Percentiles rank a stretch among this genome's conserved stretches.
phyloP scores from a whole-genome alignment of 2,113 vertebrate genomes.

The Pardalotus punctatus region DNA sequence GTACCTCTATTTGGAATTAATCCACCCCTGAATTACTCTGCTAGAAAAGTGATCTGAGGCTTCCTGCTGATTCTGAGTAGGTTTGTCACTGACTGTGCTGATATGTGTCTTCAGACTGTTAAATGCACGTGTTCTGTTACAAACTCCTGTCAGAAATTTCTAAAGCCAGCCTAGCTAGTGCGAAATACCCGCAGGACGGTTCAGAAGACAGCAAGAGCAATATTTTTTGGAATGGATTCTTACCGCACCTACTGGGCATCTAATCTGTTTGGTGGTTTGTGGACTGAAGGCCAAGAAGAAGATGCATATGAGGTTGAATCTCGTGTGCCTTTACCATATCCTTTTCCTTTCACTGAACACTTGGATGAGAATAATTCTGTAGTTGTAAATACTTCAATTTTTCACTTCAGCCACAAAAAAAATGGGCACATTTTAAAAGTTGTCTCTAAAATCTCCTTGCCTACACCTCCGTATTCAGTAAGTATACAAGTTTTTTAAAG shows the following conservation, averaged over 20 bases:
- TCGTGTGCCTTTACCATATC: constrained; percentile 88
- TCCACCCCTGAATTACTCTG: not conserved
- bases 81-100: constrained; percentile 63
- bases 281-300: constrained; percentile 85
- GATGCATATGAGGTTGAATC: constrained; percentile 93
- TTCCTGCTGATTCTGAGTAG: constrained; percentile 45
- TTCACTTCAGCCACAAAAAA: constrained; percentile 83
- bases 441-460: constrained; percentile 93
- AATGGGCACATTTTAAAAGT: constrained; percentile 90
- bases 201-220: not conserved
- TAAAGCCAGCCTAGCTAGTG: not conserved
- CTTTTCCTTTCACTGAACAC: constrained; percentile 80
- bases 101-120: not conserved
- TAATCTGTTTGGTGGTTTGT: constrained; percentile 65
- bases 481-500: constrained; percentile 73
- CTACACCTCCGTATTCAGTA: constrained; percentile 95
- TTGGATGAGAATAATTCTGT: constrained; percentile 90
- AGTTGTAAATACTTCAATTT: constrained; percentile 90
- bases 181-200: not conserved
- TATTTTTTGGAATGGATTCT: constrained; percentile 83
- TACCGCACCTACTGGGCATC: constrained; percentile 83
- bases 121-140: not conserved
- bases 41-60: constrained; percentile 59
- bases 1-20: not conserved
- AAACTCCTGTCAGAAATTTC: not conserved